Evolutionary conservation across 1,140 invertebrate species (phyloP).

Genomic region (Diorhabda elongata): DNA sequence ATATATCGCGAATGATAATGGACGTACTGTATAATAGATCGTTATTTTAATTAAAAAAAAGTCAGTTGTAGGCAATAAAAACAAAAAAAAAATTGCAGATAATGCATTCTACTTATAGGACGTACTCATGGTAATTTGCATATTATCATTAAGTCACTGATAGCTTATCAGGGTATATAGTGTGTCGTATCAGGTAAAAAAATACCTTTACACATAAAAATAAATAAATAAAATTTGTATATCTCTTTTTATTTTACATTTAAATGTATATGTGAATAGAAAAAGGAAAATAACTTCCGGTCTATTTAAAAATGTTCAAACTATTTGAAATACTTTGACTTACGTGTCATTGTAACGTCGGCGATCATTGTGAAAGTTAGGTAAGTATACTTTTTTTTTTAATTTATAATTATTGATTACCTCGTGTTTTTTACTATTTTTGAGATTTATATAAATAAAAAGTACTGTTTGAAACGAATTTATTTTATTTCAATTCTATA

Average conservation of each 20-base stretch:
- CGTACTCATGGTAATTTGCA: constrained; percentile 18
- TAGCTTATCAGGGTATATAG: constrained; percentile 11
- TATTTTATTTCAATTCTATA: no score
- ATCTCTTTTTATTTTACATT: background rate
- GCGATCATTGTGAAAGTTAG: background rate
- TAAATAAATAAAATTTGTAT: no score
- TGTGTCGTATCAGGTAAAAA: constrained; percentile 13
- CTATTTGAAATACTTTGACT: background rate
- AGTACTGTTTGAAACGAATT: no score
- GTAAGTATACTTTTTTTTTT: background rate
- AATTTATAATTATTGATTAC: no score
- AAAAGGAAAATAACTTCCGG: constrained; percentile 5
- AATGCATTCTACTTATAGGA: constrained; percentile 21
- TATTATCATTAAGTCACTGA: constrained; percentile 18
- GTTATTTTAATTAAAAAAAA: background rate
- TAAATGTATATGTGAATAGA: background rate
- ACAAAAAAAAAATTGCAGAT: constrained; percentile 14
- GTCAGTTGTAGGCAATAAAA: constrained; percentile 7
- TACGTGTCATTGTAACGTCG: constrained; percentile 13
- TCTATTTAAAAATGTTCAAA: constrained; percentile 19
- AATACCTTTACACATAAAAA: background rate
- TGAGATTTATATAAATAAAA: no score
- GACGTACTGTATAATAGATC: background rate
- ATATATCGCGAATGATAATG: background rate
- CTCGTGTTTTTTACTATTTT: no score